These are phyloP conservation scores for Orchesella flavescens DNA, from an alignment of 2,888 invertebrate species.

Conservation along the genomic window DNA sequence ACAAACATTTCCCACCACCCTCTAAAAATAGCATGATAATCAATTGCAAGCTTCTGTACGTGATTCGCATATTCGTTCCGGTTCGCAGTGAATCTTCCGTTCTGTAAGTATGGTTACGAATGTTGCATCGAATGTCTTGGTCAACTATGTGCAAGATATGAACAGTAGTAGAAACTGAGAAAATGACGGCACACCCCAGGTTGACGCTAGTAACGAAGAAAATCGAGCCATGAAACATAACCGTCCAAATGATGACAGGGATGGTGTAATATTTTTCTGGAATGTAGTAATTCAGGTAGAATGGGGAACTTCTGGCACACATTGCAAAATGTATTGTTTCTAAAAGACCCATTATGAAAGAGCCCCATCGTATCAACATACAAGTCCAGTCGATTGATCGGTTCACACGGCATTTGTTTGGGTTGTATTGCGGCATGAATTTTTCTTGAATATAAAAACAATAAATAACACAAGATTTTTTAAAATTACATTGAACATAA, in stretches of 20 bases:
- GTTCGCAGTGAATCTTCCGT: slow-evolving; percentile 29
- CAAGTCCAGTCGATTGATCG: background rate
- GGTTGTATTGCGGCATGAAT: slow-evolving; percentile 34
- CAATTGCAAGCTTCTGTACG: slow-evolving; percentile 14
- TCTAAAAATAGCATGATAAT: slow-evolving; percentile 16
- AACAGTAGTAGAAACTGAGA: background rate
- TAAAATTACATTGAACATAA: too few species aligned
- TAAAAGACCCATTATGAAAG: background rate
- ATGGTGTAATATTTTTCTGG: slow-evolving; percentile 26
- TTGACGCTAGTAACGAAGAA: slow-evolving; percentile 22
- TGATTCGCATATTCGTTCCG: slow-evolving; percentile 24
- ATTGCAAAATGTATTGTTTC: background rate
- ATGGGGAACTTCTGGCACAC: slow-evolving; percentile 19
- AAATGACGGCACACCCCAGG: background rate
- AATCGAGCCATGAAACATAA: slow-evolving; percentile 3
- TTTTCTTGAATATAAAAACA: background rate
- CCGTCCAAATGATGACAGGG: background rate
- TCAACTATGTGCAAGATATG: slow-evolving; percentile 22
- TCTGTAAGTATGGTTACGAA: slow-evolving; percentile 18
- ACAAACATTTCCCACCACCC: slow-evolving; percentile 4
- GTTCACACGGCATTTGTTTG: slow-evolving; percentile 35
- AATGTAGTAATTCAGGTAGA: slow-evolving; percentile 51
- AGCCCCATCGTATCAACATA: background rate
- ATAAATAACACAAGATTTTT: too few species aligned
- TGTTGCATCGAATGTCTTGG: slow-evolving; percentile 26